A percentile compares a stretch with the other conserved stretches of the same genome.
phyloP scores from a whole-genome alignment of 1,140 invertebrate genomes.

The Protaetia brevitarsis region DNA sequence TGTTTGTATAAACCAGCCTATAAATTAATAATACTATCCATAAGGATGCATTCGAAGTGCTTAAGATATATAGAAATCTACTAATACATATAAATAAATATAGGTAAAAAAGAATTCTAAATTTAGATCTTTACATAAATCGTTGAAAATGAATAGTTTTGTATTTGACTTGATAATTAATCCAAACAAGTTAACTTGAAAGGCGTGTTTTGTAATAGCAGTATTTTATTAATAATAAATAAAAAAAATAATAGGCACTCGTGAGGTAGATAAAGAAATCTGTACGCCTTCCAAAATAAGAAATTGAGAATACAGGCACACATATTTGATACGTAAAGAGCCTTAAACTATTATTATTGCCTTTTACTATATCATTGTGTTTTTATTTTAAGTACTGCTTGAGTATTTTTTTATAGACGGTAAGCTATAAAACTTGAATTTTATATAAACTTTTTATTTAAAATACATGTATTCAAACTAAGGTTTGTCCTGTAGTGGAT shows the following conservation, averaged over 20 bases:
- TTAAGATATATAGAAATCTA: slow-evolving; percentile 12
- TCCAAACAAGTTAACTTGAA: not conserved
- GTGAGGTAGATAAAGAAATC: not conserved
- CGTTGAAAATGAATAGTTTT: slow-evolving; percentile 4
- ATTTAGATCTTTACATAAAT: slow-evolving; percentile 4
- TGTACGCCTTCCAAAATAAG: not conserved
- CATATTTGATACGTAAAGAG: not conserved
- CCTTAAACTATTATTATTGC: not conserved
- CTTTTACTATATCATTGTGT: not conserved
- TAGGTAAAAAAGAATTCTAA: slow-evolving; percentile 1
- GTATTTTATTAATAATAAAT: slow-evolving; percentile 7
- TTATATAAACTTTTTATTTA: not conserved
- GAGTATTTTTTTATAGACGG: not conserved
- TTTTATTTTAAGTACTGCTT: no score
- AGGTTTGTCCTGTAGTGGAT: not conserved
- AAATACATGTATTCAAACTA: not conserved
- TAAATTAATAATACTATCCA: slow-evolving; percentile 13
- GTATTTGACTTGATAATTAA: not conserved
- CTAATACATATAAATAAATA: slow-evolving; percentile 4
- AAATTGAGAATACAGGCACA: not conserved
- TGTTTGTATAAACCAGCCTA: not conserved
- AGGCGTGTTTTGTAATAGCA: not conserved
- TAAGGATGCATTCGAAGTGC: slow-evolving; percentile 27
- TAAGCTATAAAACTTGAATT: not conserved
- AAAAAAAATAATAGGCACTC: not conserved